Evolutionary conservation across 2,113 vertebrate genomes (phyloP), one percentile per base, ranked within the genome.

Genomic region (Anoura caudifer): DNA sequence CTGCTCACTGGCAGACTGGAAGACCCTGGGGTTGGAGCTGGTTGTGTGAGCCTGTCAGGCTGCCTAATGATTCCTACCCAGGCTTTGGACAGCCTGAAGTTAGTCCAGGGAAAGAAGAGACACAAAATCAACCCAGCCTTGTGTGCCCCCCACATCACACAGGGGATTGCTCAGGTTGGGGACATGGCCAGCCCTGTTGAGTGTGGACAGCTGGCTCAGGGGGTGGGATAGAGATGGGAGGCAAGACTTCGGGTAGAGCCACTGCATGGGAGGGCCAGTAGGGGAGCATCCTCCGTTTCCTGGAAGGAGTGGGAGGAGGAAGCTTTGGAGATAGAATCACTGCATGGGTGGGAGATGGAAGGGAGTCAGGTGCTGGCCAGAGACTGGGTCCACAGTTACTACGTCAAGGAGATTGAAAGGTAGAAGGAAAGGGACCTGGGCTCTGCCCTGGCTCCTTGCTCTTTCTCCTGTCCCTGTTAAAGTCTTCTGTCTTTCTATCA

Each of bases 141-240:
- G 0, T 2, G 26, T 15, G 59, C 54, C 72, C 22, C 31, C 4
- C 3, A 11, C 0, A 0, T 36, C 38, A 7, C 0, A 0, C 50
- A 73, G 19, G 22, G 63, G 38, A 10, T 26, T 24, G 41, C 41
- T 67, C 7, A 4, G 50, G 33, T 31, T 17, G 45, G 45, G n/a
- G 65, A 16, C 2, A 2, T 4, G 9, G 3, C 4, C n/a, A 54
- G 36, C 5, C 5, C 0, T 17, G 15, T 4, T 13, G 67, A 50
- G 33, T 33, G 26, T 45, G n/a, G 41, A 43, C 72, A 47, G n/a
- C 22, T 31, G 38, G 63, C 2, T 87, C 28, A 8, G 54, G 26
- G 36, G 28, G 20, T 38, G 59, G n/a, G 56, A 11, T 10, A 2
- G 56, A 36, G 59, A 9, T 4, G 12, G 75, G n/a, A 41, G 59